These are phyloP conservation scores for Tetrao urogallus DNA, from an alignment of 2,113 vertebrate genomes.

Conservation along the genomic window DNA sequence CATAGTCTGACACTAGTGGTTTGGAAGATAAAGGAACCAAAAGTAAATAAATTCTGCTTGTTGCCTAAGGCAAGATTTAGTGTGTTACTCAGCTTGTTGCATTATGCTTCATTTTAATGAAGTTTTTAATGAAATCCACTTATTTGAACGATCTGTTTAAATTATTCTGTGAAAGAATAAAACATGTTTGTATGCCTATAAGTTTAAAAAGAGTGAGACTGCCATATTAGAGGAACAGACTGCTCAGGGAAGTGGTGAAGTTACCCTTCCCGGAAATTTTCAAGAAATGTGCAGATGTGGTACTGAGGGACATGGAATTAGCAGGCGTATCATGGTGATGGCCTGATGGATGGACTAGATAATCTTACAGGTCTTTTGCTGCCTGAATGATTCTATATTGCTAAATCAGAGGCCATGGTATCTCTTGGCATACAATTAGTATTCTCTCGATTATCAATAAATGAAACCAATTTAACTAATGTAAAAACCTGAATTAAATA, in stretches of 20 bases:
- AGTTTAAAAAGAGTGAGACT: background rate
- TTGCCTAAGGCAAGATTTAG: conserved; percentile 55
- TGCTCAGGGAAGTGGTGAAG: too few relatives aligned
- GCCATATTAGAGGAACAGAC: too few relatives aligned
- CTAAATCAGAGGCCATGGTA: background rate
- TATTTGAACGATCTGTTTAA: background rate
- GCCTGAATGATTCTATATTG: too few relatives aligned
- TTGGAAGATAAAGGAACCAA: conserved; percentile 42
- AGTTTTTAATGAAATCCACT: conserved; percentile 37
- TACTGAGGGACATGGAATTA: too few relatives aligned
- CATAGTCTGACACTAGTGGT: conserved; percentile 26
- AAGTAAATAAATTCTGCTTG: conserved; percentile 59
- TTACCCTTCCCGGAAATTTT: too few relatives aligned
- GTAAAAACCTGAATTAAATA: background rate
- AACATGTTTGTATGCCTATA: background rate
- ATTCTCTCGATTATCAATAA: background rate
- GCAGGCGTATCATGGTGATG: too few relatives aligned
- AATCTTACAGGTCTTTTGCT: too few relatives aligned
- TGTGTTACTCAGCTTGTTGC: conserved; percentile 32
- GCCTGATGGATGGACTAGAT: too few relatives aligned
- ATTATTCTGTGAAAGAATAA: background rate
- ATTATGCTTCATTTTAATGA: conserved; percentile 52
- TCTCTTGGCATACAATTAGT: background rate
- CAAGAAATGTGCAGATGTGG: too few relatives aligned
- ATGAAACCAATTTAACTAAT: background rate